A percentile compares a stretch with the other conserved stretches of the same genome.
phyloP scores from a whole-genome alignment of 2,888 invertebrate genomes.

The Hofmannophila pseudospretella region DNA sequence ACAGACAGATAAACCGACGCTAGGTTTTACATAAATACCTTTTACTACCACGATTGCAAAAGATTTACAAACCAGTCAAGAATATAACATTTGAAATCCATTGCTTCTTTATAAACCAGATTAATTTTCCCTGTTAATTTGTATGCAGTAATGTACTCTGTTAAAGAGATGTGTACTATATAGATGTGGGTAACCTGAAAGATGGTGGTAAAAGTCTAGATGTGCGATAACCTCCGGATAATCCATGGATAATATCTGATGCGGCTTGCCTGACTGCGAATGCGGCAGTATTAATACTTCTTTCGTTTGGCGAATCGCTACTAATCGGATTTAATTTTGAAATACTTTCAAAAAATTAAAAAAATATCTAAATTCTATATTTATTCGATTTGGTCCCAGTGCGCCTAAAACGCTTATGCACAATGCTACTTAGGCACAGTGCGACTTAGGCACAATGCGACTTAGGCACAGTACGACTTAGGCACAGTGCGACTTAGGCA shows the following conservation, averaged over 20 bases:
- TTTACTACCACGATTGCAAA: background rate
- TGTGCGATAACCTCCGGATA: conserved; percentile 67
- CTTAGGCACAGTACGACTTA: no score
- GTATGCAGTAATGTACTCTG: background rate
- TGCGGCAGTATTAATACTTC: conserved; percentile 49
- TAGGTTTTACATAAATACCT: conserved; percentile 60
- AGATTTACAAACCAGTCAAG: conserved; percentile 37
- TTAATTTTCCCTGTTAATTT: background rate
- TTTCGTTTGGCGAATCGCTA: conserved; percentile 35
- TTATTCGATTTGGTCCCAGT: no score
- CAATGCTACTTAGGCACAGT: no score
- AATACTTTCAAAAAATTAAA: background rate
- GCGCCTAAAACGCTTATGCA: no score
- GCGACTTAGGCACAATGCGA: no score
- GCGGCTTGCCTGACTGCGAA: conserved; percentile 57
- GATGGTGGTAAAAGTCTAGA: conserved; percentile 24
- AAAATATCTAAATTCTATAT: no score
- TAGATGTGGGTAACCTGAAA: background rate
- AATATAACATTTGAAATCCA: conserved; percentile 14
- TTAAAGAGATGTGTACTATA: background rate
- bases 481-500: no score
- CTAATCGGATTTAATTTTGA: conserved; percentile 11
- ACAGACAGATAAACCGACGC: conserved; percentile 19
- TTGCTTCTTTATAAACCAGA: conserved; percentile 12
- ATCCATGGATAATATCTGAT: conserved; percentile 60